Evolutionary conservation across 2,888 invertebrate genomes (phyloP).

Genomic region (Quadroppia sp.): DNA sequence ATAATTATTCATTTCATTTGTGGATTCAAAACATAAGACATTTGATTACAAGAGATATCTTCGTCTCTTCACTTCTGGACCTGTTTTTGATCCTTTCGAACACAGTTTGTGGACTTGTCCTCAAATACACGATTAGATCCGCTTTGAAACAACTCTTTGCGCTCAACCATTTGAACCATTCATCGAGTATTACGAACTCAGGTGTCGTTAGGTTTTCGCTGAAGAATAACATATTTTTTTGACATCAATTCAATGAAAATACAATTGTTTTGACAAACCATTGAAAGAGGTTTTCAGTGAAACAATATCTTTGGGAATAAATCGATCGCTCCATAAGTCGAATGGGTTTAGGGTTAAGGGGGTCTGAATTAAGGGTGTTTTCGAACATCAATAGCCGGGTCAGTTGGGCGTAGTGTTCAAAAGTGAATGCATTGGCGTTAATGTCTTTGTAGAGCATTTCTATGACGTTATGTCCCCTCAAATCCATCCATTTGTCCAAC

Average conservation of each 20-base stretch:
- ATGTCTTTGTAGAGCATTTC: conserved; percentile 83
- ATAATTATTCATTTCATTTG: neutral
- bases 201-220: conserved; percentile 65
- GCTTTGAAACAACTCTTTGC: conserved; percentile 55
- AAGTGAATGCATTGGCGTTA: conserved; percentile 73
- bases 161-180: conserved; percentile 78
- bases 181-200: conserved; percentile 74
- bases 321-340: conserved; percentile 77
- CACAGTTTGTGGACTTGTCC: conserved; percentile 68
- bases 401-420: conserved; percentile 84
- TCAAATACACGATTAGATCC: conserved; percentile 78
- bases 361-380: too few relatives aligned
- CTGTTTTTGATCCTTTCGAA: conserved; percentile 69
- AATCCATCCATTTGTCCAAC: conserved; percentile 69
- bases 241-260: neutral
- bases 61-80: conserved; percentile 69
- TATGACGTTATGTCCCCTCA: conserved; percentile 71
- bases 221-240: neutral
- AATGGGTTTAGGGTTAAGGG: neutral
- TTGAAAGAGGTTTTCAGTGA: conserved; percentile 67
- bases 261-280: conserved; percentile 49
- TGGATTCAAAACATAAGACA: neutral
- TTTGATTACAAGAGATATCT: conserved; percentile 31
- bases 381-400: conserved; percentile 63
- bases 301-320: conserved; percentile 75